Conservation (phyloP, 2,113 vertebrate genomes). For the Ciconia maguari region DNA sequence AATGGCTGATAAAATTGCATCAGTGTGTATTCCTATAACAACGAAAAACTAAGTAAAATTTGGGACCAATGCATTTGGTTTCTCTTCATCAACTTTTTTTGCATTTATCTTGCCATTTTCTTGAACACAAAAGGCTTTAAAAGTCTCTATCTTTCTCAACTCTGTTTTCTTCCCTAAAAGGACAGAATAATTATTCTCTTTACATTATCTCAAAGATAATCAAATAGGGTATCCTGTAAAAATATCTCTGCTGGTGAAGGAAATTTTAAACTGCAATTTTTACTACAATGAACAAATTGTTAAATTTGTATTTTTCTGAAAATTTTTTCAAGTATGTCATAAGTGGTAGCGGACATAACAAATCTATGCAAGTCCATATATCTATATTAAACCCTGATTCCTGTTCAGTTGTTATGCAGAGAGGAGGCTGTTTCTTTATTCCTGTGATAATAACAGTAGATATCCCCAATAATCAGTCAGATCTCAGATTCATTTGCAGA, state of each 20-base stretch:
- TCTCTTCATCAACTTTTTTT: neutral
- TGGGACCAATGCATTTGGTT: neutral
- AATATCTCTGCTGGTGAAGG: neutral
- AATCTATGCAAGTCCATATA: neutral
- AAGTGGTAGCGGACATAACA: neutral
- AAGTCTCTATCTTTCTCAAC: neutral
- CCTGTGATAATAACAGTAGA: neutral
- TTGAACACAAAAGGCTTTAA: neutral
- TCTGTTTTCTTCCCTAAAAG: neutral
- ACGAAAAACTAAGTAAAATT: neutral
- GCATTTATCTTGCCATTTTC: neutral
- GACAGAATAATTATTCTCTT: neutral
- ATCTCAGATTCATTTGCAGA: neutral
- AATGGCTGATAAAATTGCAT: neutral
- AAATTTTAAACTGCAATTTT: neutral
- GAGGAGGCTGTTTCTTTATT: neutral
- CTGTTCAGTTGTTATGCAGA: neutral
- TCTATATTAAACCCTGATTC: neutral
- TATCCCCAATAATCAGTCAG: neutral
- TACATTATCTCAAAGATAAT: neutral
- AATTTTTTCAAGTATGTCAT: neutral
- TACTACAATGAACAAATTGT: neutral
- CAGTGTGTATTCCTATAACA: neutral
- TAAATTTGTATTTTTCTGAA: neutral
- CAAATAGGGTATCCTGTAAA: neutral